phyloP scores from a whole-genome alignment of 1,140 invertebrate species.

The Hycleus cichorii region DNA sequence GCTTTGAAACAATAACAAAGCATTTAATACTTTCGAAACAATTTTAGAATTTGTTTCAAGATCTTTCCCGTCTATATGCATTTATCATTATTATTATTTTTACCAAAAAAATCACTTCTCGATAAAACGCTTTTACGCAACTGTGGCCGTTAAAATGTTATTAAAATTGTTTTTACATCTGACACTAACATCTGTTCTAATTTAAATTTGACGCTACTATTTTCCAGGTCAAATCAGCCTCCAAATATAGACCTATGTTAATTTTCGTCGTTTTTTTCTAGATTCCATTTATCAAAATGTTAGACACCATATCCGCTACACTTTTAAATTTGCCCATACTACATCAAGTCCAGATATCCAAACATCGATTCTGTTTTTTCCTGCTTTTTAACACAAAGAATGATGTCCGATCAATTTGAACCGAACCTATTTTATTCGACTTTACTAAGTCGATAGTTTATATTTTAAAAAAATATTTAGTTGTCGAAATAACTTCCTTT shows the following conservation, averaged over 20 bases:
- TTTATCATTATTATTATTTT: too few relatives aligned
- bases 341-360: neutral
- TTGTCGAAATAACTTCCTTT: too few relatives aligned
- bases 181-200: conserved; percentile 15
- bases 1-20: conserved; percentile 11
- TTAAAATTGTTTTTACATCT: conserved; percentile 16
- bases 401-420: too few relatives aligned
- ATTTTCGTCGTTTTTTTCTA: conserved; percentile 10
- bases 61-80: conserved; percentile 2
- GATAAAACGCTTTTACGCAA: conserved; percentile 6
- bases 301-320: neutral
- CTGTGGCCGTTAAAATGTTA: conserved; percentile 11
- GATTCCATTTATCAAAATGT: conserved; percentile 3
- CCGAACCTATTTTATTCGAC: too few relatives aligned
- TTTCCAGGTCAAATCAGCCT: conserved; percentile 12
- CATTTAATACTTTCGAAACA: conserved; percentile 8
- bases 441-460: too few relatives aligned
- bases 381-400: too few relatives aligned
- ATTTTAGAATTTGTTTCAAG: conserved; percentile 3
- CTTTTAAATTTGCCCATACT: conserved; percentile 3
- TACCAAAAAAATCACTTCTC: too few relatives aligned
- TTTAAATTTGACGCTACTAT: conserved; percentile 10
- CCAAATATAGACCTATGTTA: conserved; percentile 8
- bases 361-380: too few relatives aligned
- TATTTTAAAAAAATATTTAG: too few relatives aligned